Evolutionary conservation across 2,888 invertebrate species (phyloP), one percentile per base, ranked within the genome.

Genomic region (Eupithecia inturbata): DNA sequence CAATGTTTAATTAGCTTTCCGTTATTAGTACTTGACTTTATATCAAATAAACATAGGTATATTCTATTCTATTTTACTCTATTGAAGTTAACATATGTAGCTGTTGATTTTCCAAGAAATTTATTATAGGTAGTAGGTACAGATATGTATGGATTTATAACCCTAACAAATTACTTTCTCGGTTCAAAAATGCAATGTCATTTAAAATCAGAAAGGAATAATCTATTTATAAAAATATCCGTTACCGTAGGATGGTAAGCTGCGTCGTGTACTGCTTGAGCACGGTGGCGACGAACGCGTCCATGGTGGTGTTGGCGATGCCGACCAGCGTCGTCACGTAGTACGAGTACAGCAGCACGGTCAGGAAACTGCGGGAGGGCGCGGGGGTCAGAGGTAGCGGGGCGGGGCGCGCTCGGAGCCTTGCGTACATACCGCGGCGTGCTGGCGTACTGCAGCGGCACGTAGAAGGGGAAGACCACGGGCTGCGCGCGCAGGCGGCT

Each of bases 251-350:
- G 26, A 93, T 91, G 5, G 77, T 84, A 2, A 94, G 82, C 70
- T 94, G 93, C 14, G 90, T 89, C 76, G 89, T 87, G 81, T 90
- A 91, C 79, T 92, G 93, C 73, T 84, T 84, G 31, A 94, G 84
- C 12, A 93, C 78, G n/a, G 92, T 89, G 2, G 89, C 93, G 71
- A 94, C 87, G 78, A 94, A 92, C 0, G 93, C 93, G 71, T 94
- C 94, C 92, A 92, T 93, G 7, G 92, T 92, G 31, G 94, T 94
- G 80, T 94, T 94, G n/a, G 92, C 93, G 67, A 94, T 86, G 49
- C 90, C 94, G 41, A 92, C 91, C 72, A 94, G 82, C n/a, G 93
- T 87, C 2, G 92, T 93, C 66, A 89, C 91, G 82, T 89, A 90
- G 85, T 88, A 91, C 67, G 93, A 91, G 81, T 93, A 94, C 72